Evolutionary conservation across 1,140 invertebrate species (phyloP).

Genomic region (Pachypsylla venusta): DNA sequence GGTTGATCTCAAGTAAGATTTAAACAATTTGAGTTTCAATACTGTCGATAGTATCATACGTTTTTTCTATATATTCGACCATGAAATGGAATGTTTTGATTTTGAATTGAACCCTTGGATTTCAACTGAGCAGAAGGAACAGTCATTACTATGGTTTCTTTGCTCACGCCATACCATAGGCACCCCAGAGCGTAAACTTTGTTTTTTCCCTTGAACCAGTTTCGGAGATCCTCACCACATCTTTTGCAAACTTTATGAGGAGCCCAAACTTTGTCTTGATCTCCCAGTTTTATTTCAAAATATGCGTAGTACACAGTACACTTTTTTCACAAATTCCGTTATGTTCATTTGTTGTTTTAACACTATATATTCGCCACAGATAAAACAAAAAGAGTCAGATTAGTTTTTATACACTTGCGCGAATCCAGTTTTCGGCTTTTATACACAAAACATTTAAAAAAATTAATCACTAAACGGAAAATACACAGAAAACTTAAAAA

Average conservation of each 20-base stretch:
- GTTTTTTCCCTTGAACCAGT: conserved; percentile 15
- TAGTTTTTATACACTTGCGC: too few species aligned
- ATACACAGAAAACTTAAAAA: too few species aligned
- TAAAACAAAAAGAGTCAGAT: background rate
- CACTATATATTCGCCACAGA: background rate
- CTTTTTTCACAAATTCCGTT: conserved; percentile 7
- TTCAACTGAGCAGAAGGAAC: conserved; percentile 14
- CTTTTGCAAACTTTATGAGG: conserved; percentile 17
- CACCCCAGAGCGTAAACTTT: conserved; percentile 11
- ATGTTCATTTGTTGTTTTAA: background rate
- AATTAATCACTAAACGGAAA: too few species aligned
- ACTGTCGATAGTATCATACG: too few species aligned
- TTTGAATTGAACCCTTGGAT: conserved; percentile 9
- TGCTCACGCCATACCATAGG: conserved; percentile 17
- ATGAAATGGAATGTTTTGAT: conserved; percentile 1
- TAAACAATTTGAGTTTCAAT: too few species aligned
- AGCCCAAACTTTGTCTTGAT: conserved; percentile 22
- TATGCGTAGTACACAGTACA: conserved; percentile 17
- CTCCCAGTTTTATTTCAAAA: conserved; percentile 21
- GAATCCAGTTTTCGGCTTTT: too few species aligned
- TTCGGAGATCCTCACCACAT: conserved; percentile 13
- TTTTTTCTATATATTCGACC: too few species aligned
- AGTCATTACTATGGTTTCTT: conserved; percentile 15
- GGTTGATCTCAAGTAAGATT: too few species aligned
- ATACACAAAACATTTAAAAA: too few species aligned